Evolutionary conservation across 2,113 vertebrate species (phyloP).

Genomic region (Alaudala cheleensis): DNA sequence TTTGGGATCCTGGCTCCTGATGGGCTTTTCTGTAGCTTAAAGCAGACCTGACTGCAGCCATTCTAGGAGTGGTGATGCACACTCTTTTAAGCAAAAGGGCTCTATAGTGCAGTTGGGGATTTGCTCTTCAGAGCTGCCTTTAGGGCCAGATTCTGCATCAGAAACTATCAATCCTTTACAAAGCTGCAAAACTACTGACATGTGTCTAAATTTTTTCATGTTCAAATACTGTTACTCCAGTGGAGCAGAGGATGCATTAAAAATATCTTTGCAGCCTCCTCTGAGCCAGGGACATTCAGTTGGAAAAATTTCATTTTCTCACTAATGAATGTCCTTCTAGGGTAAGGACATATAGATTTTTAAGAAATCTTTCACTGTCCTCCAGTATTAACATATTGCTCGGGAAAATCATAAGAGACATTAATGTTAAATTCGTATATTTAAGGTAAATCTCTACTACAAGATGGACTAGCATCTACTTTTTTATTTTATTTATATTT

Average conservation of each 20-base stretch:
- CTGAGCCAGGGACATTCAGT: background rate
- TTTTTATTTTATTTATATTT: background rate
- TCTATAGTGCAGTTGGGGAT: background rate
- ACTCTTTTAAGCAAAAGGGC: background rate
- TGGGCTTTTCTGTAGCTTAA: background rate
- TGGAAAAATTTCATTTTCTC: background rate
- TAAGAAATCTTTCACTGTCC: background rate
- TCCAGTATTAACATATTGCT: background rate
- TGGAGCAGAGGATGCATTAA: background rate
- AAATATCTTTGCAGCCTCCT: background rate
- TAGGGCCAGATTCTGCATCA: background rate
- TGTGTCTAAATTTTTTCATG: background rate
- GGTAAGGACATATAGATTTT: background rate
- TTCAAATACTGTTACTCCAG: background rate
- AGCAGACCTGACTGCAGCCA: background rate
- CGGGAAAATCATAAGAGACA: background rate
- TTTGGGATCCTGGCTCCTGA: background rate
- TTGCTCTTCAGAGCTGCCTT: constrained; percentile 5
- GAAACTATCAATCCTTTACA: background rate
- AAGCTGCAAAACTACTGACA: background rate
- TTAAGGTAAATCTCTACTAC: background rate
- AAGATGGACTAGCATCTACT: background rate
- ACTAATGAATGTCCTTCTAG: background rate
- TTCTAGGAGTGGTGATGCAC: background rate
- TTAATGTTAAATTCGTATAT: accelerated